Evolutionary conservation across 2,113 vertebrate genomes (phyloP), one percentile per base, ranked within the genome.

Genomic region (Cettia cetti): DNA sequence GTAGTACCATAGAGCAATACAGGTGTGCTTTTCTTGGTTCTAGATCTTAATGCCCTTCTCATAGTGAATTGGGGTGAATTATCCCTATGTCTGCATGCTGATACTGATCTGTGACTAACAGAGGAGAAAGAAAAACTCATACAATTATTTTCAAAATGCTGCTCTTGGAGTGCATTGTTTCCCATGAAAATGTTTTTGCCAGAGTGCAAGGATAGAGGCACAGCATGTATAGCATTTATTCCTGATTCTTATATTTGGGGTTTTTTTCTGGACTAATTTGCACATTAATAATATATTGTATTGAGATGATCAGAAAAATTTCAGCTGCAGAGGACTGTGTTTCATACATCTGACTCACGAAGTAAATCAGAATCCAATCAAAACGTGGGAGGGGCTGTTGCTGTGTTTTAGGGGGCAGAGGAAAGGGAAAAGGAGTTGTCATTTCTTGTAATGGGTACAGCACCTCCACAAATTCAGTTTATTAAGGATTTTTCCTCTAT

Each of bases 1-100:
- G 11, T 40, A 45, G 20, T 64, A 39, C 39, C 7, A 3, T 1
- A 37, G 20, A n/a, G 28, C 1, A 2, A 20, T 35, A 33, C 5
- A 2, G 1, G 2, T 30, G 8, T 82, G 4, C 42, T 71, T 84
- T 28, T 56, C 26, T 44, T 61, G 11, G 14, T 61, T 60, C n/a
- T 37, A 31, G 28, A 37, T 74, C 35, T 72, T 69, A 35, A 42
- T 64, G 56, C 8, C 7, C 17, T 85, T 84, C 60, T 35, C 33
- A 3, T 80, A 10, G 7, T 61, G 37, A 71, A 42, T 59, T 59
- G 72, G 33, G 9, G 19, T 57, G 7, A 88, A 52, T 60, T 92
- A 50, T 54, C 27, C 21, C 23, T 59, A 2, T 63, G 23, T 71
- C 16, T 33, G 3, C 40, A 26, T 40, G 18, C 7, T 75, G 59